These are phyloP conservation scores for Melanerpes formicivorus DNA, from an alignment of 2,113 vertebrate species.

Conservation along the genomic window DNA sequence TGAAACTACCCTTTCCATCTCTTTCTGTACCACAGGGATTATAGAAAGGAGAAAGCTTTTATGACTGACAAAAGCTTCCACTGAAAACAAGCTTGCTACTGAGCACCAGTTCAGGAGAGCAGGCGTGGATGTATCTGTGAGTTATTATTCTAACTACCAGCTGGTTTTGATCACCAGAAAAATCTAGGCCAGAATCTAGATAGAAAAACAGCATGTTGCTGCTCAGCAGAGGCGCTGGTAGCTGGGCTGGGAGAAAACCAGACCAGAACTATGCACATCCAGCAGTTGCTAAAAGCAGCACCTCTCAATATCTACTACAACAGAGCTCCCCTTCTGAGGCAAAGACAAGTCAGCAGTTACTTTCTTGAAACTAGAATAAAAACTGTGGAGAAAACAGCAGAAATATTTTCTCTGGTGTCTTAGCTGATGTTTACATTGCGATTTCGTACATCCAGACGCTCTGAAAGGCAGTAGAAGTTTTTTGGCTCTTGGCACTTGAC, in stretches of 20 bases:
- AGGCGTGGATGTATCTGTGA: fast-evolving
- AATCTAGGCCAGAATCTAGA: background rate
- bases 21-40: background rate
- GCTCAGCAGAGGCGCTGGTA: background rate
- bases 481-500: background rate
- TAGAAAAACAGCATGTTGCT: background rate
- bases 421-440: background rate
- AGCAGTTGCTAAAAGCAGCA: background rate
- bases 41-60: background rate
- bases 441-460: background rate
- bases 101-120: background rate
- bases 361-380: background rate
- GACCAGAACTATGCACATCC: background rate
- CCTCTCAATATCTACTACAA: background rate
- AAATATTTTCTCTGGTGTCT: background rate
- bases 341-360: background rate
- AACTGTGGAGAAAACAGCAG: background rate
- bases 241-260: background rate
- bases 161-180: background rate
- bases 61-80: background rate
- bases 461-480: background rate
- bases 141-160: background rate
- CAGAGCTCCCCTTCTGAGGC: background rate
- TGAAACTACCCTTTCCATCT: background rate
- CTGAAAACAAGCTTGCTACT: background rate